Conservation (phyloP, 2,888 invertebrate genomes). For the Isotomurus palustris region DNA sequence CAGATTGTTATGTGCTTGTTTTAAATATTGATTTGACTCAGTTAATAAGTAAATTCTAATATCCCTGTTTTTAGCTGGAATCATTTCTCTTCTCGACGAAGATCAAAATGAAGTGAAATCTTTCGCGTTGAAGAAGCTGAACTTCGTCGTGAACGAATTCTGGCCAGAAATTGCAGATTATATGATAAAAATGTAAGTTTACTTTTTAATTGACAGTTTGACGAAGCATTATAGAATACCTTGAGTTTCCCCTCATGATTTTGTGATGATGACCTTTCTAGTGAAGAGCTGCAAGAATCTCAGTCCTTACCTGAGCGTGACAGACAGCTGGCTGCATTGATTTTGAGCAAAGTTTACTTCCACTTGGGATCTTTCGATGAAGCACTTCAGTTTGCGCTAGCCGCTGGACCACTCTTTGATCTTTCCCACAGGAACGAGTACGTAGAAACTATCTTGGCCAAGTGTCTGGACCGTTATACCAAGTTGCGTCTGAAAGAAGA, state of each 20-base stretch:
- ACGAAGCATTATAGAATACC: slow-evolving; percentile 7
- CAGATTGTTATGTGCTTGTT: no score
- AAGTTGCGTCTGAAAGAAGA: slow-evolving; percentile 66
- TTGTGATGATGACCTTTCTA: slow-evolving; percentile 48
- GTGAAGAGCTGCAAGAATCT: slow-evolving; percentile 93
- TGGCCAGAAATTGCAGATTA: slow-evolving; percentile 99
- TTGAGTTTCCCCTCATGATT: slow-evolving; percentile 11
- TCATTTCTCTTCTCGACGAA: slow-evolving; percentile 92
- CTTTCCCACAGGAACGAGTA: slow-evolving; percentile 91
- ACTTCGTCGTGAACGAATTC: slow-evolving; percentile 92
- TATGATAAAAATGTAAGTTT: slow-evolving; percentile 81
- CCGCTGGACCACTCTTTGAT: slow-evolving; percentile 91
- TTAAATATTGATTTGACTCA: no score
- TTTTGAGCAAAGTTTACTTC: slow-evolving; percentile 97
- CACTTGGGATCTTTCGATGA: slow-evolving; percentile 96
- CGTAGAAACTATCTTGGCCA: slow-evolving; percentile 86
- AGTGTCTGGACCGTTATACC: slow-evolving; percentile 95
- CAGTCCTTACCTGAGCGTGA: slow-evolving; percentile 68
- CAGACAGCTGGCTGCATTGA: slow-evolving; percentile 88
- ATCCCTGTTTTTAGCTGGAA: slow-evolving; percentile 67
- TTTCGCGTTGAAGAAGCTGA: slow-evolving; percentile 86
- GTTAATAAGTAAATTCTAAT: no score
- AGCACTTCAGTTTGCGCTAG: slow-evolving; percentile 93
- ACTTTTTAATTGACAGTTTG: background rate
- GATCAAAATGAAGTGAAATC: slow-evolving; percentile 87